Evolutionary conservation across 2,888 invertebrate species (phyloP).

Genomic region (Trissolcus brochymenae): DNA sequence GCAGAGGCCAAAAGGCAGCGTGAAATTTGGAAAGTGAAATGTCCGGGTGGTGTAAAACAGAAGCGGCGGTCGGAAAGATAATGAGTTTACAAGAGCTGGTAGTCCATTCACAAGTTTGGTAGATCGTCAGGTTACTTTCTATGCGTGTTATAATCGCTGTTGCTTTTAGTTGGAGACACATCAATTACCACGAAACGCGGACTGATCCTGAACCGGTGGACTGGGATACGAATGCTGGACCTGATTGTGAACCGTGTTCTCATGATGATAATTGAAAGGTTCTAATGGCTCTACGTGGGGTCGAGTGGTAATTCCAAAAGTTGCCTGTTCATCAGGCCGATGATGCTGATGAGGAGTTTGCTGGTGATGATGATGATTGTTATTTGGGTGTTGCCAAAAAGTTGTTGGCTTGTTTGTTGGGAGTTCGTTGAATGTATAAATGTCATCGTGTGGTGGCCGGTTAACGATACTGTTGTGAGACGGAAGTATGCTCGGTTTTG

Average conservation of each 20-base stretch:
- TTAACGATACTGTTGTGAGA: constrained; percentile 72
- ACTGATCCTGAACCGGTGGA: constrained; percentile 64
- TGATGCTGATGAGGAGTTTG: constrained; percentile 45
- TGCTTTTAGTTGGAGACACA: constrained; percentile 44
- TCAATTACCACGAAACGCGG: constrained; percentile 74
- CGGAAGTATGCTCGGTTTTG: constrained; percentile 77
- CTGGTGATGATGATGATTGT: constrained; percentile 50
- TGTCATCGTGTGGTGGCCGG: constrained; percentile 57
- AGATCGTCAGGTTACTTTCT: constrained; percentile 34
- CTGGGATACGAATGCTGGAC: constrained; percentile 71
- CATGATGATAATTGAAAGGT: constrained; percentile 67
- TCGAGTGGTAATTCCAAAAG: constrained; percentile 52
- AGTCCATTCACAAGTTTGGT: constrained; percentile 22
- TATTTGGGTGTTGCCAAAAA: constrained; percentile 46
- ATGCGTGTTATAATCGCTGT: constrained; percentile 30
- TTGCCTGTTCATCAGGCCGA: constrained; percentile 59
- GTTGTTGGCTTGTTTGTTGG: constrained; percentile 41
- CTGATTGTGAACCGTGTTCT: constrained; percentile 70
- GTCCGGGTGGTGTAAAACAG: constrained; percentile 5
- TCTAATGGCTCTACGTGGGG: constrained; percentile 48
- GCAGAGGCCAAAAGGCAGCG: background rate
- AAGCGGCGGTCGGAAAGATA: constrained; percentile 24
- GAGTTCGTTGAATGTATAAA: constrained; percentile 47
- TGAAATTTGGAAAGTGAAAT: constrained; percentile 35
- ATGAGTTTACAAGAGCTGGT: constrained; percentile 23